phyloP scores from a whole-genome alignment of 2,797 vertebrate species.

The Aulostomus chinensis region DNA sequence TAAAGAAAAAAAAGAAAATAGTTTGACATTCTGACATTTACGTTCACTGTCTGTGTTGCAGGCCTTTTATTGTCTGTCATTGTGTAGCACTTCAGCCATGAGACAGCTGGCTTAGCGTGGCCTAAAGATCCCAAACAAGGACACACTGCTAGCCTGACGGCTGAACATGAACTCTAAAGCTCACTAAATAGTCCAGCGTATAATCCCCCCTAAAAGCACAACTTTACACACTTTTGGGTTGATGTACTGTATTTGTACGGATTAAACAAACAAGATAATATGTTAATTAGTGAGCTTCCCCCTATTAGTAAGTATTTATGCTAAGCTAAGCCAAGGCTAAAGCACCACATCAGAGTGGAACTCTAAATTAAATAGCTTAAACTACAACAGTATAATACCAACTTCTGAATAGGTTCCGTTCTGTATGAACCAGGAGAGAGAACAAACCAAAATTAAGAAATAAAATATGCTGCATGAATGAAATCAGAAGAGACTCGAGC shows the following conservation, averaged over 20 bases:
- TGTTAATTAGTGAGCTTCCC: neutral
- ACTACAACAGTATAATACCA: too few species aligned
- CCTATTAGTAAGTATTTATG: too few species aligned
- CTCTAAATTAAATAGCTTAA: neutral
- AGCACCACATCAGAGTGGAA: neutral
- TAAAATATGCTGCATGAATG: too few species aligned
- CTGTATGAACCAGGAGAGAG: neutral
- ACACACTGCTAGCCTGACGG: neutral
- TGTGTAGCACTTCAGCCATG: neutral
- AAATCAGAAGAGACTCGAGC: too few species aligned
- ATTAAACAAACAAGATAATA: constrained; percentile 2
- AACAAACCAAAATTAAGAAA: too few species aligned
- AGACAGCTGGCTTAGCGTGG: neutral
- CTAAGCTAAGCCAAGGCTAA: neutral
- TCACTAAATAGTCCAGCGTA: neutral
- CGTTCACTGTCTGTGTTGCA: too few species aligned
- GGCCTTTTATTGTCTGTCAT: too few species aligned
- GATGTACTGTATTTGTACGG: neutral
- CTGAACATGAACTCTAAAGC: too few species aligned
- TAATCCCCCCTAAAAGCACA: neutral
- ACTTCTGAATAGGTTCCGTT: too few species aligned
- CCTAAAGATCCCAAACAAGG: neutral
- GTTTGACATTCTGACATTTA: neutral
- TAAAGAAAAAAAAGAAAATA: too few species aligned
- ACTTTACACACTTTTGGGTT: neutral